Conservation (phyloP, 2,797 vertebrate species). For the Sciurus carolinensis region DNA sequence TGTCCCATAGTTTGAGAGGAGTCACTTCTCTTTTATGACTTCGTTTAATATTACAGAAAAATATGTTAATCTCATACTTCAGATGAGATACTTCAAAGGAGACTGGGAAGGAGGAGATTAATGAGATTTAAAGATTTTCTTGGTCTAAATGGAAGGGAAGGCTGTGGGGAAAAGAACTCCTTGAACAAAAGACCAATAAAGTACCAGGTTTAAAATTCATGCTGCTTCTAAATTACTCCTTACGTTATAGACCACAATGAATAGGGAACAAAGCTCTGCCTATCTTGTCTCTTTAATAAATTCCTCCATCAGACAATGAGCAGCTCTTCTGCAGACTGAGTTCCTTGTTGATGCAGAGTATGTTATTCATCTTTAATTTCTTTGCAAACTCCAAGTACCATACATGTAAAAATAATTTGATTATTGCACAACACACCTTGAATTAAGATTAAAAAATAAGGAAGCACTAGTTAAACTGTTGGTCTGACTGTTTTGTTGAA, state of each 20-base stretch:
- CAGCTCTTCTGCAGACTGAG: not conserved
- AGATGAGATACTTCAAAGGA: not conserved
- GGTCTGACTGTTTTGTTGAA: not conserved
- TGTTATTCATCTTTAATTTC: not conserved
- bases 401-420: not conserved
- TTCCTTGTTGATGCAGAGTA: not conserved
- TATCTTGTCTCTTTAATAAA: not conserved
- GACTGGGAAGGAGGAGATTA: not conserved
- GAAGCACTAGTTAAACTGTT: not conserved
- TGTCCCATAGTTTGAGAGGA: not conserved
- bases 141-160: conserved; percentile 1
- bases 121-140: not conserved
- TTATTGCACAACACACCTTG: not conserved
- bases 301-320: not conserved
- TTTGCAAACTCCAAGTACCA: not conserved
- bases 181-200: not conserved
- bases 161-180: not conserved
- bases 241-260: not conserved
- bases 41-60: not conserved
- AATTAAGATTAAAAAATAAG: not conserved
- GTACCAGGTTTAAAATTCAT: not conserved
- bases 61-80: not conserved
- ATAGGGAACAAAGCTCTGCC: not conserved
- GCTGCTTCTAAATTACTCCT: not conserved
- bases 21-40: not conserved